A percentile compares a stretch with the other conserved stretches of the same genome.
phyloP scores from a whole-genome alignment of 2,888 invertebrate genomes.

The Temnothorax rugatulus region DNA sequence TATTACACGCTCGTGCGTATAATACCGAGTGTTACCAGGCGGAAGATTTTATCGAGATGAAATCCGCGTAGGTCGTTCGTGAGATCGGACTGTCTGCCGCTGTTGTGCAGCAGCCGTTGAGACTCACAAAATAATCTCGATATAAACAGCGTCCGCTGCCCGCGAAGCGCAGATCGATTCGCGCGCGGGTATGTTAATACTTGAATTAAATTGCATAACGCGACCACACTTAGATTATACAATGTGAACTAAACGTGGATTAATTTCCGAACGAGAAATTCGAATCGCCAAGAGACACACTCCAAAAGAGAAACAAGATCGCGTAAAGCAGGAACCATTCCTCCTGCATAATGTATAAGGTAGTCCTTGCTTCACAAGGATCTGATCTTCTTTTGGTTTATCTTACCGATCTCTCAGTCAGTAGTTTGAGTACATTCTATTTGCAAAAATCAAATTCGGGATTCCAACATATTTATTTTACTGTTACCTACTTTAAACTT shows the following conservation, averaged over 20 bases:
- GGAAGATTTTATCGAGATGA: conserved; percentile 43
- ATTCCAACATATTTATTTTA: neutral
- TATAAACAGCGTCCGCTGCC: neutral
- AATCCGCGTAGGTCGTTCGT: conserved; percentile 15
- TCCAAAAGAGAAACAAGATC: neutral
- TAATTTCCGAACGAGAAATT: conserved; percentile 18
- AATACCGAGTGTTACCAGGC: conserved; percentile 18
- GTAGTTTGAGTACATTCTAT: neutral
- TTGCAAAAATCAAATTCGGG: neutral
- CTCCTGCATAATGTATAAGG: conserved; percentile 11
- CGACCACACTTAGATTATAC: neutral
- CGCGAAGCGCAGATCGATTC: conserved; percentile 10
- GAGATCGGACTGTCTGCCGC: conserved; percentile 22
- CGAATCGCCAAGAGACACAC: neutral
- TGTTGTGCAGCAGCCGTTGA: conserved; percentile 5
- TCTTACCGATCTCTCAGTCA: neutral
- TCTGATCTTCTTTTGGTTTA: neutral
- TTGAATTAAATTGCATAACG: conserved; percentile 20
- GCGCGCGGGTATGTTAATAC: conserved; percentile 11
- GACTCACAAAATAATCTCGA: conserved; percentile 23
- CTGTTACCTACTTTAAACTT: too few relatives aligned
- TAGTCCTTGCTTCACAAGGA: neutral
- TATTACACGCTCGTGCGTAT: conserved; percentile 9
- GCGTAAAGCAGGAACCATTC: neutral
- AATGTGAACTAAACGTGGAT: neutral